These are phyloP conservation scores for Delichon dasypus DNA, from an alignment of 2,797 vertebrate species.

Conservation along the genomic window DNA sequence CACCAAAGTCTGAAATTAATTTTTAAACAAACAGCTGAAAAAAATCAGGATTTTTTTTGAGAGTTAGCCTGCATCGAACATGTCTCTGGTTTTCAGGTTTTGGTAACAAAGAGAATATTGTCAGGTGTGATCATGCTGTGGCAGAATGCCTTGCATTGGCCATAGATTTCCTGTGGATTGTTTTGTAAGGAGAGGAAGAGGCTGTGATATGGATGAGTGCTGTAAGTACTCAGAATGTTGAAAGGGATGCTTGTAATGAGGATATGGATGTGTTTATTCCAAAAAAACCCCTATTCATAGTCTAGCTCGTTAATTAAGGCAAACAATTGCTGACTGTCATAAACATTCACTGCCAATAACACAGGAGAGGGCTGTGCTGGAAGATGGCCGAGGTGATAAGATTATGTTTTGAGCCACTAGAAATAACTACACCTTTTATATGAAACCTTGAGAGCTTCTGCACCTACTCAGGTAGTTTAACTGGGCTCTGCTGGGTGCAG, in stretches of 20 bases:
- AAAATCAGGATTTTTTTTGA: background rate
- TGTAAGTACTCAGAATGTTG: background rate
- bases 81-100: background rate
- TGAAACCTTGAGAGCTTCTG: background rate
- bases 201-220: background rate
- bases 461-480: background rate
- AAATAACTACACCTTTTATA: background rate
- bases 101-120: background rate
- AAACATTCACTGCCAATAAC: background rate
- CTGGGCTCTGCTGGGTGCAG: background rate
- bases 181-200: background rate
- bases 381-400: background rate
- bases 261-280: background rate
- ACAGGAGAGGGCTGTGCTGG: background rate
- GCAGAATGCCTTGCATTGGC: background rate
- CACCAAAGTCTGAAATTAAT: background rate
- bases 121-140: background rate
- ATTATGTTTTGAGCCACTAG: conserved; percentile 1
- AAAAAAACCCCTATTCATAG: background rate
- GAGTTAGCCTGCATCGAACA: background rate
- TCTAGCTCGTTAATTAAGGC: background rate
- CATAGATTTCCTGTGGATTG: background rate
- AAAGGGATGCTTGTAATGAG: background rate
- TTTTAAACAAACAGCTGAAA: background rate
- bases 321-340: background rate